Percentiles rank a stretch among this genome's conserved stretches.
Evolutionary conservation across 2,113 vertebrate species (phyloP).

Genomic region (Protomyctophum bolini): DNA sequence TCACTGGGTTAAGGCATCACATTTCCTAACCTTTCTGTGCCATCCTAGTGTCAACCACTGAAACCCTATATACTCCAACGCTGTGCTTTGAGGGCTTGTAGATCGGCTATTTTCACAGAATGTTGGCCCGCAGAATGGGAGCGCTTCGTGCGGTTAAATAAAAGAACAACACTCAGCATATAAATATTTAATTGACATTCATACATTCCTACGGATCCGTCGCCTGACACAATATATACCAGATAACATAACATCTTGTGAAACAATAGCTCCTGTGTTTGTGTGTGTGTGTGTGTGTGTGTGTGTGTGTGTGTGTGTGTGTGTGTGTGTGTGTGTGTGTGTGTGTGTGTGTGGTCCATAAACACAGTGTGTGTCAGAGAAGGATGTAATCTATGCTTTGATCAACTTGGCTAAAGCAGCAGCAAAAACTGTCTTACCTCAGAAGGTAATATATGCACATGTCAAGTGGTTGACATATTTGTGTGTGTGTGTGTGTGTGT

Average conservation of each 20-base stretch:
- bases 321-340: slow-evolving; percentile 13
- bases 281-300: slow-evolving; percentile 17
- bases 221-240: slow-evolving; percentile 41
- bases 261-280: slow-evolving; percentile 14
- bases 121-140: too few relatives aligned
- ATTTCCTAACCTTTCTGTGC: too few relatives aligned
- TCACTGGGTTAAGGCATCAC: too few relatives aligned
- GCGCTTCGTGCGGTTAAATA: too few relatives aligned
- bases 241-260: slow-evolving; percentile 45
- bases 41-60: too few relatives aligned
- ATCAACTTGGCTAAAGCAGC: slow-evolving; percentile 27
- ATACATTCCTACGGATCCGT: slow-evolving; percentile 29
- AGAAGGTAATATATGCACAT: slow-evolving; percentile 1
- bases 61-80: too few relatives aligned
- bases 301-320: slow-evolving; percentile 9
- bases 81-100: too few relatives aligned
- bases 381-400: slow-evolving; percentile 46
- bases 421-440: not conserved
- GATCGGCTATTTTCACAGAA: too few relatives aligned
- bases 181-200: slow-evolving; percentile 21
- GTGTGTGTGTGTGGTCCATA: not conserved
- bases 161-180: slow-evolving; percentile 31
- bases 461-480: slow-evolving; percentile 5
- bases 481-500: slow-evolving; percentile 2
- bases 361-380: slow-evolving; percentile 34